phyloP scores from a whole-genome alignment of 2,113 vertebrate genomes.

The Malaclemys terrapin region DNA sequence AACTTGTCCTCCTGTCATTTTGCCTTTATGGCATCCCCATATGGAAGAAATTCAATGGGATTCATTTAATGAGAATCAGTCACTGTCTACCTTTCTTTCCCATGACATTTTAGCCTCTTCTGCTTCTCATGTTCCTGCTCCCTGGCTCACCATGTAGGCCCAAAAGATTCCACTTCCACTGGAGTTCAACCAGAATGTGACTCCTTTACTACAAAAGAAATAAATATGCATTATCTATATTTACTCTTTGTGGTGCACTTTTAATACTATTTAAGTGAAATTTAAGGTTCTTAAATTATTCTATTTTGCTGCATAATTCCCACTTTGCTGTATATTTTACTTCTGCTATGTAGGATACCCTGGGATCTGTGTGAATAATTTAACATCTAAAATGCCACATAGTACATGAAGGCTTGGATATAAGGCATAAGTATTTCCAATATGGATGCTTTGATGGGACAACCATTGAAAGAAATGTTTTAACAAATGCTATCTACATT shows the following conservation, averaged over 20 bases:
- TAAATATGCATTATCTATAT: background rate
- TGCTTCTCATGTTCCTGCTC: background rate
- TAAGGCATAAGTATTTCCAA: background rate
- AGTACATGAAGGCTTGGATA: background rate
- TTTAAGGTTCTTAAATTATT: background rate
- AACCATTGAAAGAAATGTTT: conserved; percentile 30
- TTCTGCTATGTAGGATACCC: background rate
- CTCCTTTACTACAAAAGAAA: background rate
- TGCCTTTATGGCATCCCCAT: background rate
- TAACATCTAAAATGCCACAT: background rate
- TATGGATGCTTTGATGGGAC: background rate
- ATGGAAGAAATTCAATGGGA: background rate
- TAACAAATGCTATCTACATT: conserved; percentile 30
- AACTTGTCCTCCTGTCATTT: background rate
- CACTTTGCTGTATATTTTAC: background rate
- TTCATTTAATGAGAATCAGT: background rate
- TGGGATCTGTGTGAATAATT: background rate
- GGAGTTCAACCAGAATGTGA: background rate
- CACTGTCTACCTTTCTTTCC: background rate
- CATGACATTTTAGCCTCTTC: background rate
- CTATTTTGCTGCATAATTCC: background rate
- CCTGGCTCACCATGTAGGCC: background rate
- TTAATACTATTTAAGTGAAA: background rate
- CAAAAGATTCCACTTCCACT: background rate
- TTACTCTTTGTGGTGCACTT: background rate